Percentiles rank a stretch among this genome's conserved stretches.
phyloP scores from a whole-genome alignment of 2,797 vertebrate species.

The Vultur gryphus region DNA sequence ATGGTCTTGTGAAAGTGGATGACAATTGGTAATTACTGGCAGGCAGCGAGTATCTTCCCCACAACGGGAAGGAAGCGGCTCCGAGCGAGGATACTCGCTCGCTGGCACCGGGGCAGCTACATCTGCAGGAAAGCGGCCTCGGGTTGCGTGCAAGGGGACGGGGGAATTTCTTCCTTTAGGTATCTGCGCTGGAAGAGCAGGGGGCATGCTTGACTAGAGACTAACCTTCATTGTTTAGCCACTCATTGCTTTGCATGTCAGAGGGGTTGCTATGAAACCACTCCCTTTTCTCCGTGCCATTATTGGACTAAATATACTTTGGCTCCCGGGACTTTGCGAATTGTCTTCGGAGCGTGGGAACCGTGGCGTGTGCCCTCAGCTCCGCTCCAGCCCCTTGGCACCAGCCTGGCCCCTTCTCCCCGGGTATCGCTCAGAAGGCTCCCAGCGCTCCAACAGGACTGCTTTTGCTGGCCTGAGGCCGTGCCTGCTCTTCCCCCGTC shows the following conservation, averaged over 20 bases:
- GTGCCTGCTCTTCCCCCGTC: neutral
- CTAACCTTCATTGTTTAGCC: neutral
- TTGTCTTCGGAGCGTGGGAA: conserved; percentile 30
- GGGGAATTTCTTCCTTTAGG: neutral
- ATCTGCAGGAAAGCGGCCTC: conserved; percentile 6
- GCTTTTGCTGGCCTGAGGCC: neutral
- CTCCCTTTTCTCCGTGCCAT: conserved; percentile 1
- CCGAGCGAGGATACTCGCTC: neutral
- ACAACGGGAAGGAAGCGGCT: conserved; percentile 39
- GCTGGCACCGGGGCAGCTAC: neutral
- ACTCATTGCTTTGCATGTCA: neutral
- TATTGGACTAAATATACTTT: conserved; percentile 26
- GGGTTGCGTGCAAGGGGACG: neutral
- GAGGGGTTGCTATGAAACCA: neutral
- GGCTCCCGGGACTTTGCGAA: neutral
- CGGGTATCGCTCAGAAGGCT: neutral
- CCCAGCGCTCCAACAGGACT: neutral
- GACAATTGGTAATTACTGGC: conserved; percentile 70
- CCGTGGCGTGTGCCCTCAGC: neutral
- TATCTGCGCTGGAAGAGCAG: neutral
- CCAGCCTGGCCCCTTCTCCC: neutral
- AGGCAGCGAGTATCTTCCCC: conserved; percentile 41
- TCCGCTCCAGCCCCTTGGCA: neutral
- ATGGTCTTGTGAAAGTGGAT: conserved; percentile 64
- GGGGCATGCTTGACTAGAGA: neutral